These are phyloP conservation scores for Anthoptus insignis DNA, from an alignment of 2,888 invertebrate species.

Conservation along the genomic window DNA sequence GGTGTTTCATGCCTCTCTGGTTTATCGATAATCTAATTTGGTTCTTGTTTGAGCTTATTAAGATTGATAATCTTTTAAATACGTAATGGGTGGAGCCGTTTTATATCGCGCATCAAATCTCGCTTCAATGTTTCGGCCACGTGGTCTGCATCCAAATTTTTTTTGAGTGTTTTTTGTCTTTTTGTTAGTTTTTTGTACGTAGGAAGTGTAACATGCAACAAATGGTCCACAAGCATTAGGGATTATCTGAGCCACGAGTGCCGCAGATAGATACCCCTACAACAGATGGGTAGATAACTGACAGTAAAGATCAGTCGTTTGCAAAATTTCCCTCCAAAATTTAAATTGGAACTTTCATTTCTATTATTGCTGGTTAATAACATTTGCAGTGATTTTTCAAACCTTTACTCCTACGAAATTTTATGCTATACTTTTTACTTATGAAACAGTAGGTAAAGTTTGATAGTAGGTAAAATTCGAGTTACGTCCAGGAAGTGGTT, in stretches of 20 bases:
- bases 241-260: slow-evolving; percentile 34
- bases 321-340: not conserved
- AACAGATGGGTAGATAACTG: slow-evolving; percentile 18
- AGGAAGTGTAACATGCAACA: slow-evolving; percentile 59
- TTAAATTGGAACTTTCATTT: not conserved
- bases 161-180: slow-evolving; percentile 55
- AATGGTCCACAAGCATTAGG: slow-evolving; percentile 45
- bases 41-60: slow-evolving; percentile 30
- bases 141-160: slow-evolving; percentile 39
- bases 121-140: slow-evolving; percentile 33
- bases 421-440: no score
- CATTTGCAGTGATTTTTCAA: no score
- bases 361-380: no score
- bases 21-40: slow-evolving; percentile 17
- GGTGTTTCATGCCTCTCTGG: slow-evolving; percentile 7
- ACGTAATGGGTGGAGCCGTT: slow-evolving; percentile 11
- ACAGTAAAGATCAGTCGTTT: slow-evolving; percentile 34
- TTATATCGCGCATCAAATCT: slow-evolving; percentile 19
- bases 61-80: slow-evolving; percentile 29
- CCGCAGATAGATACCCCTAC: not conserved
- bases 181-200: slow-evolving; percentile 61
- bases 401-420: no score
- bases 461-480: no score
- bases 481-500: no score
- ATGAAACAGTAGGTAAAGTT: no score